phyloP scores from a whole-genome alignment of 2,888 invertebrate species.

The Eristalis pertinax region DNA sequence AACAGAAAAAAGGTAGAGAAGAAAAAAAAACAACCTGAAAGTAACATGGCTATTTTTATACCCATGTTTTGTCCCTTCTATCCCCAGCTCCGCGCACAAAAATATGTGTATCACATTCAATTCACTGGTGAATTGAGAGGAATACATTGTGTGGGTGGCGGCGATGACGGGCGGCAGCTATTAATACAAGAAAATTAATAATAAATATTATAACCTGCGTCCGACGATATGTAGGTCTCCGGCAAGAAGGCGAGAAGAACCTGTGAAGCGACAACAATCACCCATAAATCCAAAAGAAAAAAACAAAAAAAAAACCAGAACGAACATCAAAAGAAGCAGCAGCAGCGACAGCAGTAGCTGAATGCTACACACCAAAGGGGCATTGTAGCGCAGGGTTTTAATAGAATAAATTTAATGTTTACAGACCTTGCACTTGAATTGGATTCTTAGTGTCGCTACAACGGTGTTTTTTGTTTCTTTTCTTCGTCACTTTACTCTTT shows the following conservation, averaged over 20 bases:
- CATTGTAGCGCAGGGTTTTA: conserved; percentile 50
- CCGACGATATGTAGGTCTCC: conserved; percentile 51
- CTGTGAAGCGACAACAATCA: conserved; percentile 28
- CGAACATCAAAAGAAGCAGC: conserved; percentile 34
- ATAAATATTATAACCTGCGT: conserved; percentile 38
- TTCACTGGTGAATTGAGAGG: conserved; percentile 32
- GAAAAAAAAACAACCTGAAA: conserved; percentile 10
- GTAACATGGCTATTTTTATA: conserved; percentile 60
- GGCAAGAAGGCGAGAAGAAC: conserved; percentile 13
- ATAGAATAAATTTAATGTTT: conserved; percentile 66
- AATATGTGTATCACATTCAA: conserved; percentile 59
- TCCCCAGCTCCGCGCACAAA: background rate
- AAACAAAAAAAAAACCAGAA: conserved; percentile 7
- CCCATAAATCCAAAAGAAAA: background rate
- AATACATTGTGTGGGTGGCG: conserved; percentile 43
- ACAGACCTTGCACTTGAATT: conserved; percentile 72
- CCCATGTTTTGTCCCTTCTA: background rate
- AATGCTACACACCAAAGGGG: background rate
- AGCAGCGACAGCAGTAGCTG: conserved; percentile 11
- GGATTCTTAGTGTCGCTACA: conserved; percentile 61
- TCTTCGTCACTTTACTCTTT: conserved; percentile 41
- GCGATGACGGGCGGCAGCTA: conserved; percentile 39
- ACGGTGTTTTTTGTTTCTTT: conserved; percentile 32
- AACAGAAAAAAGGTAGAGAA: conserved; percentile 17
- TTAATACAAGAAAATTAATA: conserved; percentile 44